Evolutionary conservation across 2,797 vertebrate species (phyloP), one percentile per base, ranked within the genome.

Genomic region (Sebastes iracundus): DNA sequence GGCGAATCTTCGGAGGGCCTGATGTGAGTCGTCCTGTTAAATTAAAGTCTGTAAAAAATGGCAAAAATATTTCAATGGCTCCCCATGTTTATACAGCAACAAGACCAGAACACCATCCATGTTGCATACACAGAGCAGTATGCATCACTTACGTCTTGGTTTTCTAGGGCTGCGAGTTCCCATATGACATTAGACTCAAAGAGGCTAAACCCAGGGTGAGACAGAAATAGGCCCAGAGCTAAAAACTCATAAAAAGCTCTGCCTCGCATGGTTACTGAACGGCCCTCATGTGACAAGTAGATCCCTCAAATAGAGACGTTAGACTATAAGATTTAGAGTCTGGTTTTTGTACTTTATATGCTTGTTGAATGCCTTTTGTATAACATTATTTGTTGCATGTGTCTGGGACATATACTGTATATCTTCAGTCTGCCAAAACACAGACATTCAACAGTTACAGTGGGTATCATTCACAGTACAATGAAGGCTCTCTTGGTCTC

Each of bases 1-100:
- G 90, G 91, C 92, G 75, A 93, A 93, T 95, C 94, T 92, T 94
- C 87, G 85, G 84, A 86, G 80, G 78, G 91, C 91, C 88, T 93
- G 91, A 92, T 92, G 86, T 79, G 85, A 92, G 90, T 90, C 65
- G 69, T 93, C 88, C 90, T 88, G 88, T 93, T 94, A 93, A 94
- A 94, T 95, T 94, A 91, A 93, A 94, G 87, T 88, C 85, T 77
- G 85, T 90, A 93, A 92, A 90, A 93, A 91, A 92, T 81, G 77
- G 83, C 82, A 80, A 90, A 52, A 92, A 90, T 85, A 89, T 89
- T 92, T 90, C 85, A 82, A 59, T 83, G 83, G 82, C 69, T 78
- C 52, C 77, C 73, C 58, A 32, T 90, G 82, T 91, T 90, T 83
- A 87, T 80, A 58, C 77, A 84, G 74, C 59, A 89, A 89, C 87